Conservation (phyloP, 2,888 invertebrate species). For the Myopa testacea region DNA sequence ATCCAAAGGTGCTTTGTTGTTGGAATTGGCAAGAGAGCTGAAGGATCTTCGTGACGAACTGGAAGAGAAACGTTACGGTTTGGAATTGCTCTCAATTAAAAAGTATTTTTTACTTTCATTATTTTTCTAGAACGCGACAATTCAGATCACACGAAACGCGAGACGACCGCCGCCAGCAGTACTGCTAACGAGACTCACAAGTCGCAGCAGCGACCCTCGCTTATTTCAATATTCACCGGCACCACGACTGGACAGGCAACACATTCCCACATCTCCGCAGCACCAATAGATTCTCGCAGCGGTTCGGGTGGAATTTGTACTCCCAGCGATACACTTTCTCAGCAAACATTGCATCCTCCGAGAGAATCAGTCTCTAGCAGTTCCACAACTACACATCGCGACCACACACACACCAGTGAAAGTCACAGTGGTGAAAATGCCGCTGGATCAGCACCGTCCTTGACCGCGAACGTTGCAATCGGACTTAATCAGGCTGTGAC, state of each 20-base stretch:
- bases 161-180: slow-evolving; percentile 66
- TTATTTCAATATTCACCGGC: slow-evolving; percentile 77
- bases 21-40: slow-evolving; percentile 88
- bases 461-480: slow-evolving; percentile 54
- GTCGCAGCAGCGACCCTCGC: slow-evolving; percentile 75
- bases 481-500: slow-evolving; percentile 54
- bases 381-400: slow-evolving; percentile 70
- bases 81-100: slow-evolving; percentile 25
- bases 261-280: slow-evolving; percentile 65
- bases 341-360: slow-evolving; percentile 69
- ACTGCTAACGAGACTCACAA: slow-evolving; percentile 70
- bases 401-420: slow-evolving; percentile 66
- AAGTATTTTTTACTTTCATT: not conserved
- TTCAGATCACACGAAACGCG: slow-evolving; percentile 67
- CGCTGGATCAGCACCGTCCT: slow-evolving; percentile 58
- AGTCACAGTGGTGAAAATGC: slow-evolving; percentile 66
- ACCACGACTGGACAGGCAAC: slow-evolving; percentile 69
- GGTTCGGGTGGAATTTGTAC: slow-evolving; percentile 68
- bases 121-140: slow-evolving; percentile 62
- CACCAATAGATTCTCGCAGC: slow-evolving; percentile 67
- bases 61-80: slow-evolving; percentile 74
- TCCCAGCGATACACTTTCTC: slow-evolving; percentile 68
- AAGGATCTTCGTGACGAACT: slow-evolving; percentile 88
- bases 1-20: slow-evolving; percentile 85
- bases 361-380: slow-evolving; percentile 74